Evolutionary conservation across 1,140 invertebrate species (phyloP).

Genomic region (Akabosia matsudoensis): DNA sequence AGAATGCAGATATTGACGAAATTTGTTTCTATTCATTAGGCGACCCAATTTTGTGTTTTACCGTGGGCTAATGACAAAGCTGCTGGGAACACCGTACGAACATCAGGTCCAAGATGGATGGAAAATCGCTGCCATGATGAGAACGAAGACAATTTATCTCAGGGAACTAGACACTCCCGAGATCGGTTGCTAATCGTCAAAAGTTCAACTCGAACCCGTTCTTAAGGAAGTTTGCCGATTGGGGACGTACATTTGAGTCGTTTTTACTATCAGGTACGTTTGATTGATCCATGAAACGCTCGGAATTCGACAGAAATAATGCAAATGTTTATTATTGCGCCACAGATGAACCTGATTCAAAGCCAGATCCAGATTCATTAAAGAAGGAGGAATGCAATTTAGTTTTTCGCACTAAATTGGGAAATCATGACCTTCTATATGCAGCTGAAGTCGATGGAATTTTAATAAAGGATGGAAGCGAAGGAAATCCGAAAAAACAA

Average conservation of each 20-base stretch:
- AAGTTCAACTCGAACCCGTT: constrained; percentile 29
- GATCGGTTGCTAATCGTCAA: constrained; percentile 22
- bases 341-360: constrained; percentile 35
- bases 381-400: constrained; percentile 40
- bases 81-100: constrained; percentile 43
- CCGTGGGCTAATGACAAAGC: constrained; percentile 40
- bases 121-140: constrained; percentile 43
- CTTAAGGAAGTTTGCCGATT: constrained; percentile 24
- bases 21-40: constrained; percentile 22
- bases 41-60: constrained; percentile 43
- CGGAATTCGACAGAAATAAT: neutral
- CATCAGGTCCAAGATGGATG: constrained; percentile 33
- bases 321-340: neutral
- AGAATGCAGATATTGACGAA: too few species aligned
- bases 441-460: constrained; percentile 45
- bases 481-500: constrained; percentile 39
- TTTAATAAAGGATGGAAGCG: constrained; percentile 7
- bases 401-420: constrained; percentile 39
- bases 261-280: constrained; percentile 41
- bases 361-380: constrained; percentile 26
- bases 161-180: constrained; percentile 37
- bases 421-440: constrained; percentile 34
- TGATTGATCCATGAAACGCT: neutral
- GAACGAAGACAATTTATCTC: constrained; percentile 45
- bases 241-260: constrained; percentile 45